phyloP scores from a whole-genome alignment of 2,113 vertebrate genomes.

The Athene noctua region DNA sequence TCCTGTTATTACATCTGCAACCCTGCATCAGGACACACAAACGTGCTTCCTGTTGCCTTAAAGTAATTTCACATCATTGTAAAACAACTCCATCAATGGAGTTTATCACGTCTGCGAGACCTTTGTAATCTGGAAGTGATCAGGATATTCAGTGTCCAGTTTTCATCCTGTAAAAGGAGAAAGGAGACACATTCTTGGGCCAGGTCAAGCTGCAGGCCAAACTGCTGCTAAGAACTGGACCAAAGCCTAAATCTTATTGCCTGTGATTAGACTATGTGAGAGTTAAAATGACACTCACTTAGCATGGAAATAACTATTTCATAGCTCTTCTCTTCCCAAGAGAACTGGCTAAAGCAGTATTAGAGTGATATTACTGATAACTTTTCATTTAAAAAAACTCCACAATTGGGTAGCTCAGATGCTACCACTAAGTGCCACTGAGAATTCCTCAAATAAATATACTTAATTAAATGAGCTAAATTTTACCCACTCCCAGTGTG shows the following conservation, averaged over 20 bases:
- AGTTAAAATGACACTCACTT: neutral
- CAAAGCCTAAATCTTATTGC: neutral
- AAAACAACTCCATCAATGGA: neutral
- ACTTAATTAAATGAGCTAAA: conserved; percentile 4
- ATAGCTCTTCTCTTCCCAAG: neutral
- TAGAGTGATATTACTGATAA: neutral
- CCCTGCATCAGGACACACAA: neutral
- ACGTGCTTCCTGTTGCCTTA: neutral
- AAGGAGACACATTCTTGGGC: neutral
- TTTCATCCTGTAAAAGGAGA: neutral
- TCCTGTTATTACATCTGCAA: neutral
- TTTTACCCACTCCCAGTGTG: neutral
- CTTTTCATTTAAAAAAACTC: neutral
- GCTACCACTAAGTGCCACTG: neutral
- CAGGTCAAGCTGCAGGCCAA: neutral
- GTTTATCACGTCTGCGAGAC: neutral
- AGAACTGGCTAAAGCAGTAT: neutral
- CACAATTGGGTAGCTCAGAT: neutral
- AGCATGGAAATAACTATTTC: neutral
- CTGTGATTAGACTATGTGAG: fast-evolving
- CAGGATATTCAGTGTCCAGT: fast-evolving
- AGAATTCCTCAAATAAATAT: neutral
- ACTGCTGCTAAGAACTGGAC: neutral
- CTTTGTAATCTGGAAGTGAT: neutral
- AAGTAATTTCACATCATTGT: neutral